Conservation (phyloP, 2,888 invertebrate genomes). For the Lithophane socia region DNA sequence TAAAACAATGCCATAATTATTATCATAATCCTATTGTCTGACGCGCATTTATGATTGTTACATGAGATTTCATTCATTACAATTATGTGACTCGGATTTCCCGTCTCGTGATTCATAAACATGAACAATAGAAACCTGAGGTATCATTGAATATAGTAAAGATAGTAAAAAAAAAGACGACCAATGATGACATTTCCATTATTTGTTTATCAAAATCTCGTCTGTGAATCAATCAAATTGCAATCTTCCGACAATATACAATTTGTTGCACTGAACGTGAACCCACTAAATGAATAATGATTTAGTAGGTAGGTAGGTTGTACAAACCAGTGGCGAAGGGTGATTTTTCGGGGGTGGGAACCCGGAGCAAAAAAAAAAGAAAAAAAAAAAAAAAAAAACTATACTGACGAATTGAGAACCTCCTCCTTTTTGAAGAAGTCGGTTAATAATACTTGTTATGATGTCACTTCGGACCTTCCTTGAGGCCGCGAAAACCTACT, state of each 20-base stretch:
- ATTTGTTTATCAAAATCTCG: slow-evolving; percentile 8
- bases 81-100: neutral
- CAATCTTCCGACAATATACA: slow-evolving; percentile 4
- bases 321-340: too few species aligned
- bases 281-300: neutral
- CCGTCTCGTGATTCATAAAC: neutral
- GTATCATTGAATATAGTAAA: neutral
- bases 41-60: neutral
- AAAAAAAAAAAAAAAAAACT: too few species aligned
- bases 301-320: too few species aligned
- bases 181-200: neutral
- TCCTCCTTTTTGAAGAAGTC: too few species aligned
- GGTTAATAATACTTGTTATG: too few species aligned
- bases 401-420: too few species aligned
- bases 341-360: too few species aligned
- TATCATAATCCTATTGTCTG: neutral
- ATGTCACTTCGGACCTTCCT: too few species aligned
- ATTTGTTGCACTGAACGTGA: neutral
- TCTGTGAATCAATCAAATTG: neutral
- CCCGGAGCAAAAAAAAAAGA: too few species aligned
- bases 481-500: too few species aligned
- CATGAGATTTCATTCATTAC: neutral
- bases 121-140: neutral
- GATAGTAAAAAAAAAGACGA: neutral
- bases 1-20: neutral